Evolutionary conservation across 1,140 invertebrate genomes (phyloP), one percentile per base, ranked within the genome.

Genomic region (Halictus rubicundus): DNA sequence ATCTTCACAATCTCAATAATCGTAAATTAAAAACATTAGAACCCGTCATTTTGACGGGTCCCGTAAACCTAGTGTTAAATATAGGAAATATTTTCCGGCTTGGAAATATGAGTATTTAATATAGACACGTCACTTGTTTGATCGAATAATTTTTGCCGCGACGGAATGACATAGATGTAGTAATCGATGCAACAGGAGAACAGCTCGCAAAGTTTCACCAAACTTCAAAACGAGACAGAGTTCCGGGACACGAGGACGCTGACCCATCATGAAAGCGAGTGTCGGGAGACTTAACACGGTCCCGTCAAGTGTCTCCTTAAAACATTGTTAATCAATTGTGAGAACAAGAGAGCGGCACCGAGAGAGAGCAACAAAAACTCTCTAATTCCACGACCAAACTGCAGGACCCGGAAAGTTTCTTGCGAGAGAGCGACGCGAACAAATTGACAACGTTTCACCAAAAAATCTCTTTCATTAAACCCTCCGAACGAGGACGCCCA

Each of bases 291-390:
- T 78, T 71, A 78, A 78, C 76, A 78, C 69, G 60, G 27, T 65
- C 25, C 69, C 69, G 76, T 78, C 60, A 78, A 78, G 60, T 78
- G 69, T 78, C 71, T 65, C 68, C 21, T 63, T 72, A 42, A 72
- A 78, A 78, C 60, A 78, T 65, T 60, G 76, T 78, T 78, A 78
- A 78, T 78, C 61, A 78, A 78, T 78, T 72, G 76, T 42, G 69
- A 25, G 76, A 72, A 78, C 76, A 78, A 37, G 19, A 72, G 69
- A 64, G 60, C 63, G 69, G 54, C 32, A 32, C 32, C 32, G 32
- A 32, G 52, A 57, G 42, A 52, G 32, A 72, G 49, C 69, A 23
- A 25, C 46, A 16, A n/a, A 71, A 69, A 39, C 32, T 64, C 68
- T 78, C 68, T 78, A 70, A 70, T 77, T 77, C 42, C 57, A 68